Evolutionary conservation across 2,113 vertebrate species (phyloP).

Genomic region (Nannospalax galili): DNA sequence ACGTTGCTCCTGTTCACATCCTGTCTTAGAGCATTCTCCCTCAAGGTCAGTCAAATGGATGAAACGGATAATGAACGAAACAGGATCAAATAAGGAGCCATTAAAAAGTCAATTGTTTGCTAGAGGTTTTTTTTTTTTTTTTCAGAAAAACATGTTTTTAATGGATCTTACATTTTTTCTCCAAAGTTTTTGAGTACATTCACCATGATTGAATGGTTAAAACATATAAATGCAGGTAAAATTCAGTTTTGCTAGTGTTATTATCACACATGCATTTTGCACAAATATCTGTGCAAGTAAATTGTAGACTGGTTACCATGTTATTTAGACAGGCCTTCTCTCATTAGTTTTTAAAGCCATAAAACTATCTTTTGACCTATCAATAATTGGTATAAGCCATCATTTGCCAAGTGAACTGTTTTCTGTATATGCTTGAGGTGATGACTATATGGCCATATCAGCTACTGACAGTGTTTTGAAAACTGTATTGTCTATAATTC

Average conservation of each 20-base stretch:
- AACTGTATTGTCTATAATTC: not conserved
- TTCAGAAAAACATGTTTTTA: not conserved
- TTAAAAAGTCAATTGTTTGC: not conserved
- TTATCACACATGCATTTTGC: not conserved
- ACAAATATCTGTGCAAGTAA: too few relatives aligned
- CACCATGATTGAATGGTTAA: not conserved
- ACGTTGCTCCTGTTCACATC: not conserved
- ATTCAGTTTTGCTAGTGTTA: not conserved
- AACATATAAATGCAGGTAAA: not conserved
- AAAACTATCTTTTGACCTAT: not conserved
- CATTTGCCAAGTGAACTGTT: not conserved
- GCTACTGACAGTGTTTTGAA: not conserved
- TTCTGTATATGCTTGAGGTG: not conserved
- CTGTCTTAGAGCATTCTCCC: not conserved
- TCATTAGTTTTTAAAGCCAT: not conserved
- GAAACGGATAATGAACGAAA: not conserved
- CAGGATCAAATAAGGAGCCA: not conserved
- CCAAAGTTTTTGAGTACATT: not conserved
- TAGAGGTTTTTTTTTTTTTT: not conserved
- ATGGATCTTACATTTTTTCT: not conserved
- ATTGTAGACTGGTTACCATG: not conserved
- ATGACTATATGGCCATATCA: not conserved
- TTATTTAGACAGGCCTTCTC: not conserved
- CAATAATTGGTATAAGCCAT: not conserved
- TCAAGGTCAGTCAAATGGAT: not conserved